Evolutionary conservation across 1,140 invertebrate species (phyloP), one percentile per base, ranked within the genome.

Genomic region (Procambarus clarkii): DNA sequence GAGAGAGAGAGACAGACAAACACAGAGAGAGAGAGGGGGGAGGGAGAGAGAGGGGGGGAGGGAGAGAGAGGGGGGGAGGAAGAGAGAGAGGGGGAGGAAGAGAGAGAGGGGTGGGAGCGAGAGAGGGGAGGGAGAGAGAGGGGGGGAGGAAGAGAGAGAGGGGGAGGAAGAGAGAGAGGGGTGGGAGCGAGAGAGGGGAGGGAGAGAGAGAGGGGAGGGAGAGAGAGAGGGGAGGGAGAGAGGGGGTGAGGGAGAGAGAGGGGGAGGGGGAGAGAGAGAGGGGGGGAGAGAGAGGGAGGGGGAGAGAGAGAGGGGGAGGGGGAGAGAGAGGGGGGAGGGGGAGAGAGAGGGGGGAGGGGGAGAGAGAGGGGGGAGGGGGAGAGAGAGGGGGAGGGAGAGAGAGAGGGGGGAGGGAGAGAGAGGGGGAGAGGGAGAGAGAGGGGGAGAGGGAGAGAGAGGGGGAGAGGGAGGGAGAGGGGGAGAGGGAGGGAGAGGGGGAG

Each of bases 351-450:
- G n/a, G 45, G 45, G 74, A 77, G 45, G 74, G 45, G 45, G 74
- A 77, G 45, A 44, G 45, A 60, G 80, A 82, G 58, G 80, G 58
- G 11, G 46, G 58, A 82, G 50, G 34, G 34, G 50, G 58, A 50
- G 80, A 82, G 54, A 34, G 34, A 54, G 80, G 58, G n/a, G 80
- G 58, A 24, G 50, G n/a, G 24, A 71, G 69, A 71, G n/a, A n/a
- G 64, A 69, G n/a, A 13, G 64, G 64, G n/a, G n/a, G 64, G 64
- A 69, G n/a, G 64, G n/a, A 69, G n/a, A 69, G 11, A n/a, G n/a
- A n/a, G n/a, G n/a, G n/a, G n/a, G n/a, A n/a, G n/a, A n/a, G n/a
- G n/a, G n/a, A n/a, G n/a, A n/a, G n/a, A n/a, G n/a, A 69, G 64
- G n/a, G n/a, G n/a, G n/a, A 21, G 71, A 24, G 54, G n/a, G 48